Evolutionary conservation across 2,888 invertebrate species (phyloP), one percentile per base, ranked within the genome.

Genomic region (Drymonia ruficornis): DNA sequence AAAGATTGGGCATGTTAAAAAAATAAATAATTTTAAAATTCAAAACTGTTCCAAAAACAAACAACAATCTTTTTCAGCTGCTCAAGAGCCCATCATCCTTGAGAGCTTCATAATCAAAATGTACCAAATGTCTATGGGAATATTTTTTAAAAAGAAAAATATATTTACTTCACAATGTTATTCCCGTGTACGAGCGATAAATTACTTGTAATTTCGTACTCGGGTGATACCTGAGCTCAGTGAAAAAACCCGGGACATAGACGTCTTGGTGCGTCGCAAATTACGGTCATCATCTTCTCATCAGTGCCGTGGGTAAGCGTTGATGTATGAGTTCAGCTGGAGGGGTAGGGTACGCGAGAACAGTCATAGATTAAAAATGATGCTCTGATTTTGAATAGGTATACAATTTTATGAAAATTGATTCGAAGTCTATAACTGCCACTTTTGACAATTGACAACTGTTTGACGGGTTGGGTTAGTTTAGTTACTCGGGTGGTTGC

Each of bases 181-280:
- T 82, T 79, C 81, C 72, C 65, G 80, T 80, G 79, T 82, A 84
- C 84, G 74, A 74, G 80, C 86, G 90, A 92, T 90, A 92, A 92
- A 92, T 92, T 89, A 91, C 89, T 82, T 76, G 91, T 91, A 91
- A 92, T 92, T 91, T 91, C 80, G 90, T 87, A 87, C 88, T 83
- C 81, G 84, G 86, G 87, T 90, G 90, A 91, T 92, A 92, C 92
- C 91, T 91, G 90, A 86, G 89, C 86, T 78, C 84, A 82, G 87
- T 87, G 87, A 91, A 92, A 92, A 91, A 92, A 92, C 88, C 85
- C 85, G 91, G 89, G 88, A 91, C 91, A 91, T 91, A 92, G 91
- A 90, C 91, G 91, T 92, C 92, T 91, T 83, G 91, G 89, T 89
- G 92, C 90, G 90, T 91, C 92, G 91, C 90, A 92, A 92, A 92